phyloP scores from a whole-genome alignment of 2,888 invertebrate species.

The Trachelus stipa region DNA sequence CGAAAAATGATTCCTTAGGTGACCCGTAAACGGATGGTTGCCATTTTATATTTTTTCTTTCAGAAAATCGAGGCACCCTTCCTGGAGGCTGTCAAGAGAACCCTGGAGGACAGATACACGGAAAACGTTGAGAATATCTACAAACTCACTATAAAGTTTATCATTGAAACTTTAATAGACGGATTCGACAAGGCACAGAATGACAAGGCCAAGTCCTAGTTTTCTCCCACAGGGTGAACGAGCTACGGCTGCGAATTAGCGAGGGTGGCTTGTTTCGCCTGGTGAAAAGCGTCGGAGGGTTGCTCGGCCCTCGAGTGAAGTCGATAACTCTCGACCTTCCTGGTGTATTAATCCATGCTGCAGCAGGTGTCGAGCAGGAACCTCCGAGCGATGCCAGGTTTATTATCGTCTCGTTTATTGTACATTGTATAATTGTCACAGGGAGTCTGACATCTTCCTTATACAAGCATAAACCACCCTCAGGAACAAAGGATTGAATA shows the following conservation, averaged over 20 bases:
- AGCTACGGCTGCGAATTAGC: constrained; percentile 2
- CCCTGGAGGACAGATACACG: constrained; percentile 88
- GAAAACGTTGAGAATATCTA: constrained; percentile 91
- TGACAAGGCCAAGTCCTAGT: constrained; percentile 42
- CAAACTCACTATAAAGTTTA: constrained; percentile 87
- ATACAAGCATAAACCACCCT: background rate
- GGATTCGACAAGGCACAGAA: constrained; percentile 75
- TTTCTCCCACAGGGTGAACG: constrained; percentile 15
- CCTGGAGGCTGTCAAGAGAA: constrained; percentile 85
- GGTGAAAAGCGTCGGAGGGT: background rate
- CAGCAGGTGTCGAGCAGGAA: background rate
- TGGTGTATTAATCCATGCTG: background rate
- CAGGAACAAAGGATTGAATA: background rate
- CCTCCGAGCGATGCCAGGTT: background rate
- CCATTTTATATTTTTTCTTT: constrained; percentile 50
- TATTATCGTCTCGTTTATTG: background rate
- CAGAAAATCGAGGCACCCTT: constrained; percentile 94
- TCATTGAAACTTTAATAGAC: constrained; percentile 84
- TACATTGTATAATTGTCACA: background rate
- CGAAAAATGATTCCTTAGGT: background rate
- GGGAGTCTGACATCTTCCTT: background rate
- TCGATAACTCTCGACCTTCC: constrained; percentile 1
- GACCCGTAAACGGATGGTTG: background rate
- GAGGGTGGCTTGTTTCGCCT: background rate
- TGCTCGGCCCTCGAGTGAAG: constrained; percentile 5